These are phyloP conservation scores for Anticlea derivata DNA, from an alignment of 2,888 invertebrate genomes.

Conservation along the genomic window DNA sequence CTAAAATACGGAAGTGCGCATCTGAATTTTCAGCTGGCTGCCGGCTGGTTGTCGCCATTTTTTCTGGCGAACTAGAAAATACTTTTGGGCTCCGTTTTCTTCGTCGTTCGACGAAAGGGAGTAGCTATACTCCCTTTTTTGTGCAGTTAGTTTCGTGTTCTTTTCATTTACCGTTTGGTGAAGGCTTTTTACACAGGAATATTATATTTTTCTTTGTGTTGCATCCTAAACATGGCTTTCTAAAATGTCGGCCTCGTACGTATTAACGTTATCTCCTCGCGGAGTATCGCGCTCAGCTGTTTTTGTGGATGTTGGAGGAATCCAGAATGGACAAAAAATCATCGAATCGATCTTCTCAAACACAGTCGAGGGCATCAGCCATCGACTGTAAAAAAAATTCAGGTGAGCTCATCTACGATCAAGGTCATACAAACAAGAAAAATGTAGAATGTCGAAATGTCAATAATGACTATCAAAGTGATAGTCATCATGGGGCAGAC, in stretches of 20 bases:
- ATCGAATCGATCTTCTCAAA: conserved; percentile 86
- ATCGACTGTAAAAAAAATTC: conserved; percentile 90
- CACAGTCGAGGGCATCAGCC: conserved; percentile 87
- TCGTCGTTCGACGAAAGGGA: conserved; percentile 89
- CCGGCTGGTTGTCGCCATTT: conserved; percentile 89
- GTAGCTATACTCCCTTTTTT: conserved; percentile 84
- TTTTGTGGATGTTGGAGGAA: conserved; percentile 82
- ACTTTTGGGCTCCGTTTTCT: conserved; percentile 73
- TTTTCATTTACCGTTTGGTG: conserved; percentile 64
- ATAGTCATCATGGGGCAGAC: no score
- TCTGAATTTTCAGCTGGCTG: conserved; percentile 66
- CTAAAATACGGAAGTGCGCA: conserved; percentile 71
- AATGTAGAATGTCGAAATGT: no score
- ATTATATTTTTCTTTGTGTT: conserved; percentile 82
- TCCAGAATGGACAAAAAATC: conserved; percentile 91
- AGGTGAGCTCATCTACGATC: conserved; percentile 76
- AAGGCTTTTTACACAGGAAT: conserved; percentile 55
- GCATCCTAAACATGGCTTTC: conserved; percentile 89
- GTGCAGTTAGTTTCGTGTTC: conserved; percentile 58
- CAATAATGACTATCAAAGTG: conserved; percentile 12
- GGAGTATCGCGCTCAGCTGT: conserved; percentile 85
- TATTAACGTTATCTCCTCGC: conserved; percentile 88
- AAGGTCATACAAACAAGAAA: conserved; percentile 47
- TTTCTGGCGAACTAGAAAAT: conserved; percentile 84
- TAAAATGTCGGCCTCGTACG: conserved; percentile 90